phyloP scores from a whole-genome alignment of 1,140 invertebrate genomes.

The Heliconius melpomene region DNA sequence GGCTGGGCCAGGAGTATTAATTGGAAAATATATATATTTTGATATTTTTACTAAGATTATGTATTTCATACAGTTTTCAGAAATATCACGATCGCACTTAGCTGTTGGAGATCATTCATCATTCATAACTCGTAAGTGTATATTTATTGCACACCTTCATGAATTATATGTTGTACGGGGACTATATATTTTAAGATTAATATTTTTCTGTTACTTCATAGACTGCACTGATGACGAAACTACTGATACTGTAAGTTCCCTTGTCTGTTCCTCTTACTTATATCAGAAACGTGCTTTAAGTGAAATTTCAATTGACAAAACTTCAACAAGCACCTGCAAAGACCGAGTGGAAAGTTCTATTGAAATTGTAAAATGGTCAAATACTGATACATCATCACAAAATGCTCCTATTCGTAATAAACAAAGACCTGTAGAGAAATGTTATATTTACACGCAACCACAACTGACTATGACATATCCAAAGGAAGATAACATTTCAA shows the following conservation, averaged over 20 bases:
- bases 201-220: not conserved
- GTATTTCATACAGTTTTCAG: conserved; percentile 31
- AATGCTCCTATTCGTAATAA: conserved; percentile 36
- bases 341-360: conserved; percentile 46
- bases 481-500: conserved; percentile 48
- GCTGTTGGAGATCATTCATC: conserved; percentile 68
- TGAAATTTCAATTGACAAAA: conserved; percentile 42
- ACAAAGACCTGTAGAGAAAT: conserved; percentile 54
- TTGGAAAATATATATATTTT: too few relatives aligned
- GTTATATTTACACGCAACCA: conserved; percentile 55
- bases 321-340: conserved; percentile 40
- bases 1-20: too few relatives aligned
- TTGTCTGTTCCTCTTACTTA: conserved; percentile 40
- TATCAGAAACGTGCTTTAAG: conserved; percentile 38
- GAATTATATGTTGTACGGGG: too few relatives aligned
- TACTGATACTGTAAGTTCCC: conserved; percentile 45
- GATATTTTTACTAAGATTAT: too few relatives aligned
- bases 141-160: not conserved
- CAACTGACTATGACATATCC: conserved; percentile 61
- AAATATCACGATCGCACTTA: conserved; percentile 59
- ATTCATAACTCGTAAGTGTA: conserved; percentile 61
- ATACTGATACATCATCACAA: conserved; percentile 40
- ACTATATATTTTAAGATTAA: not conserved
- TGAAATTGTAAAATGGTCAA: conserved; percentile 50
- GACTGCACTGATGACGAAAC: conserved; percentile 49